Evolutionary conservation across 2,113 vertebrate genomes (phyloP).

Genomic region (Neogale vison): DNA sequence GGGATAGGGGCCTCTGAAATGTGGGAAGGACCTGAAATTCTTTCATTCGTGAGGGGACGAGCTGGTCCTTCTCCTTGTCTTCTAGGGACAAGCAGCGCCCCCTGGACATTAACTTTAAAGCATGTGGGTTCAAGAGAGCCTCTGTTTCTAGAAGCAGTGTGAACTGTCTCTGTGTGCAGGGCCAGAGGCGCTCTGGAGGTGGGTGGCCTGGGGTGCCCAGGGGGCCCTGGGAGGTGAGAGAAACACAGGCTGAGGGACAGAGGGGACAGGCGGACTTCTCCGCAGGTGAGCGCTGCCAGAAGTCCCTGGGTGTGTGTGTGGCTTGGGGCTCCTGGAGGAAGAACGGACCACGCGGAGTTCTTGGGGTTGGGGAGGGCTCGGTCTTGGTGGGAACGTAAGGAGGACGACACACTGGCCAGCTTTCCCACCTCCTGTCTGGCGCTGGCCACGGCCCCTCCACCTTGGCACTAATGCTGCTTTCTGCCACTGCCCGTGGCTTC

Average conservation of each 20-base stretch:
- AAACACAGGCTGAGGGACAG: background rate
- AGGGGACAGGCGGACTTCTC: background rate
- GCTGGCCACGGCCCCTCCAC: background rate
- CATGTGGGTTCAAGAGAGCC: background rate
- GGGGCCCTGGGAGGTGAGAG: background rate
- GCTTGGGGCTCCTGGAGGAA: background rate
- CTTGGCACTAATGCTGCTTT: background rate
- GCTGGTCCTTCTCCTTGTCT: background rate
- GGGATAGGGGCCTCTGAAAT: too few species aligned
- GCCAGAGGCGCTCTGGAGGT: background rate
- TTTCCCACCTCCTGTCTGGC: background rate
- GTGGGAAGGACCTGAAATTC: background rate
- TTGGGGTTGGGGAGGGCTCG: accelerated
- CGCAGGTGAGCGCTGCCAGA: accelerated
- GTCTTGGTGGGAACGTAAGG: background rate
- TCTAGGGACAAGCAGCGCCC: background rate
- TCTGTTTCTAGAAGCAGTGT: background rate
- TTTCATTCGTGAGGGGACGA: background rate
- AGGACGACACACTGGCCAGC: accelerated
- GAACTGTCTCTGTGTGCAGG: background rate
- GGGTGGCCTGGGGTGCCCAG: background rate
- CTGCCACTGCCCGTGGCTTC: background rate
- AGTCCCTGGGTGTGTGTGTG: accelerated
- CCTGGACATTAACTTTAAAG: background rate
- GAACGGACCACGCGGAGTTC: background rate